Conservation (phyloP, 2,113 vertebrate species). For the Austrofundulus limnaeus region DNA sequence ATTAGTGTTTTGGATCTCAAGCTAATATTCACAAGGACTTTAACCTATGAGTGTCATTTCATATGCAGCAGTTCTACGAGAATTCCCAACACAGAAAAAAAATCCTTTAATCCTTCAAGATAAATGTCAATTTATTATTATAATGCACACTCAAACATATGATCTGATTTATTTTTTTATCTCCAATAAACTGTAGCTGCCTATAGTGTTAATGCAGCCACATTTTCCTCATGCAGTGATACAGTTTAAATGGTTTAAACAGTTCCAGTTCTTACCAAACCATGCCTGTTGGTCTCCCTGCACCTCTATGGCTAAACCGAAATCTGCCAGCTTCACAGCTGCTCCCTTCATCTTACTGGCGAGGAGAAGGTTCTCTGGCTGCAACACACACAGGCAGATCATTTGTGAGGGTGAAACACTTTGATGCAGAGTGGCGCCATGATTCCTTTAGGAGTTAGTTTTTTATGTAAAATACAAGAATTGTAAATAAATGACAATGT, state of each 20-base stretch:
- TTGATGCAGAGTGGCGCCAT: not conserved
- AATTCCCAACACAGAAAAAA: not conserved
- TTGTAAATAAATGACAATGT: not conserved
- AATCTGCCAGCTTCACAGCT: constrained; percentile 97
- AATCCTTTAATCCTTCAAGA: not conserved
- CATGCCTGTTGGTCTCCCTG: constrained; percentile 98
- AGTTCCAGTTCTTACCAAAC: constrained; percentile 88
- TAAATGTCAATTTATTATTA: no score
- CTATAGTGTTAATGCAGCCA: not conserved
- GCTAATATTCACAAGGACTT: no score
- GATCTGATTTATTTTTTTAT: not conserved
- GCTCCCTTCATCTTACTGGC: constrained; percentile 99
- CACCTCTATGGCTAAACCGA: constrained; percentile 97
- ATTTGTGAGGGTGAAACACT: not conserved
- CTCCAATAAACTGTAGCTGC: not conserved
- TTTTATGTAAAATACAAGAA: not conserved
- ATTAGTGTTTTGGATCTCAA: no score
- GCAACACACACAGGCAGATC: constrained; percentile 29
- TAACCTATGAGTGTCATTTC: no score
- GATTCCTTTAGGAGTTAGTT: not conserved
- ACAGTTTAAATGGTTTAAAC: not conserved
- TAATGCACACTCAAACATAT: not conserved
- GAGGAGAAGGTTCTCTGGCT: constrained; percentile 97
- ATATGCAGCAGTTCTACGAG: not conserved
- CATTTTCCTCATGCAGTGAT: not conserved